Base-by-base conservation (phyloP, 2,888 invertebrate species). In the Nymphalis polychloros region DNA sequence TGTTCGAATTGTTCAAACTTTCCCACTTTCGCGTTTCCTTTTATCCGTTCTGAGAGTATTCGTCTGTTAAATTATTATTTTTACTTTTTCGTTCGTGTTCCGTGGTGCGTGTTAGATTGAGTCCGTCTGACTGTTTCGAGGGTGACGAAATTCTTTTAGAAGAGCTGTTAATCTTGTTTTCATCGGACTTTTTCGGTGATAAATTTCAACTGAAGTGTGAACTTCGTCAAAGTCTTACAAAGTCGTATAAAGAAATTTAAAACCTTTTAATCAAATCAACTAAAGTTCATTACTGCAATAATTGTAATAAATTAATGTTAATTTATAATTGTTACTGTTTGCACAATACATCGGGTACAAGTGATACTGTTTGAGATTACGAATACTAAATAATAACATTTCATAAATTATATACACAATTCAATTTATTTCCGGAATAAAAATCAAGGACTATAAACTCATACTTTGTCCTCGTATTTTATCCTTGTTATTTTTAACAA, bases 11-110 rank as follows among this genome's bases (percentile, higher is more conserved):
- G 89, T 89, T 83, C 81, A 83, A 90, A 91, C 83, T 92, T 91
- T 89, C 78, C 89, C 85, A 88, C 86, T 90, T 88, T 87, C 86
- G 71, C 86, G 85, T 85, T 90, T 85, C 88, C 86, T 87, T 90
- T 90, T 90, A 89, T 90, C 83, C 86, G 81, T 84, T 82, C 73
- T 81, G 85, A 63, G 85, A 88, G 86, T 88, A 87, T 89, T 85
- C 83, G 81, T 81, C 81, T 84, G 85, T 86, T 86, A 89, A 89
- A 89, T 90, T 90, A 87, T 90, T 88, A 85, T 89, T 89, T 88
- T 82, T 80, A 83, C 82, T 81, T 82, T 80, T 79, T 78, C 75
- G 76, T 78, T 77, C 72, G 81, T 81, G 85, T 77, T 85, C 81
- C 84, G 86, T 86, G 86, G 81, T 78, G 85, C 87, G 88, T 85